Evolutionary conservation across 2,113 vertebrate genomes (phyloP).

Genomic region (Stegostoma tigrinum): DNA sequence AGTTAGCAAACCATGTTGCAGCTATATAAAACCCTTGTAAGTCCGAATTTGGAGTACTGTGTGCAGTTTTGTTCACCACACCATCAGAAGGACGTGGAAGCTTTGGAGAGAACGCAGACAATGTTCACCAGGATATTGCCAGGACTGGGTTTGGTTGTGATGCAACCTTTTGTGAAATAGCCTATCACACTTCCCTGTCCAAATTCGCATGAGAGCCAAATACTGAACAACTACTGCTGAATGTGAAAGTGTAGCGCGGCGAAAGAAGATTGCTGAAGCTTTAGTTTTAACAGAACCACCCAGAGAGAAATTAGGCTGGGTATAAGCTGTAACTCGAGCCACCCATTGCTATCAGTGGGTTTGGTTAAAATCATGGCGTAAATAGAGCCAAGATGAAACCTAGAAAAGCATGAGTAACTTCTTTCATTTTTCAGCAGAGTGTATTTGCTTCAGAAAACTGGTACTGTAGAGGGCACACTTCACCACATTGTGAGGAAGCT

Average conservation of each 20-base stretch:
- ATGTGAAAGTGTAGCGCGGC: not conserved
- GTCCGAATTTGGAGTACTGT: too few relatives aligned
- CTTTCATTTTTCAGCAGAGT: not conserved
- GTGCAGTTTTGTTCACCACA: too few relatives aligned
- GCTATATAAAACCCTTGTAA: too few relatives aligned
- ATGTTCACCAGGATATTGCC: too few relatives aligned
- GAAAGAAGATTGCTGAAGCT: not conserved
- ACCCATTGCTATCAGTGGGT: not conserved
- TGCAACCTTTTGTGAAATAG: not conserved
- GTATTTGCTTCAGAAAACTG: not conserved
- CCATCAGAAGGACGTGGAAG: too few relatives aligned
- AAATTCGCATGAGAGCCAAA: not conserved
- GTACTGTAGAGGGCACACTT: conserved; percentile 12
- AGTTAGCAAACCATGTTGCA: too few relatives aligned
- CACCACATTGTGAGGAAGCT: not conserved
- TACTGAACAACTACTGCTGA: not conserved
- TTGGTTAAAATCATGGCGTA: not conserved
- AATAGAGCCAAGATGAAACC: not conserved
- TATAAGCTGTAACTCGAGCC: not conserved
- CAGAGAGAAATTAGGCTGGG: not conserved
- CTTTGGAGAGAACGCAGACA: too few relatives aligned
- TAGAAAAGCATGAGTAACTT: not conserved
- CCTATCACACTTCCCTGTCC: not conserved
- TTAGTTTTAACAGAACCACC: not conserved
- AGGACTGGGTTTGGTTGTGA: not conserved